These are phyloP conservation scores for Tinamus guttatus DNA, from an alignment of 2,113 vertebrate genomes.

Conservation along the genomic window DNA sequence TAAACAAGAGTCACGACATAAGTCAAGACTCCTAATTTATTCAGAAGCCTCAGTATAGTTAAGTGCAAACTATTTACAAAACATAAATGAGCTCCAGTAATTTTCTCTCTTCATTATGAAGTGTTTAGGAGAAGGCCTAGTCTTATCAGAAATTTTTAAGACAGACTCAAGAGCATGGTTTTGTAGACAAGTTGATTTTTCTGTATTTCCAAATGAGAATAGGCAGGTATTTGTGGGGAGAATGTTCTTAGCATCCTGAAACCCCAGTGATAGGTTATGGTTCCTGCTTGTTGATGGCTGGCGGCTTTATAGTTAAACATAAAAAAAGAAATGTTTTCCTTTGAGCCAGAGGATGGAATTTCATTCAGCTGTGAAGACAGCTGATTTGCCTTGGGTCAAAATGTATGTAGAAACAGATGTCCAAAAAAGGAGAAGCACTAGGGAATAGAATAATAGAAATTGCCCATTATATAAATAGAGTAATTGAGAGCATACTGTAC, in stretches of 20 bases:
- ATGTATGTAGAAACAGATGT: slow-evolving; percentile 29
- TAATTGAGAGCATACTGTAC: neutral
- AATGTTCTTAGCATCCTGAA: neutral
- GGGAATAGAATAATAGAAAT: slow-evolving; percentile 15
- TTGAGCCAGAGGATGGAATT: slow-evolving; percentile 22
- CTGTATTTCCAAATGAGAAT: neutral
- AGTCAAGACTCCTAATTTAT: neutral
- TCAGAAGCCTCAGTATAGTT: neutral
- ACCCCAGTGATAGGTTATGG: neutral
- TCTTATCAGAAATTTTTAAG: neutral
- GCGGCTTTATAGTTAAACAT: neutral
- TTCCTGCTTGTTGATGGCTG: neutral
- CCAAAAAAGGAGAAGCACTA: slow-evolving; percentile 16
- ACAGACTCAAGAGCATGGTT: neutral
- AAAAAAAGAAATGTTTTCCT: neutral
- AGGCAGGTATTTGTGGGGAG: neutral
- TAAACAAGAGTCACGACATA: neutral
- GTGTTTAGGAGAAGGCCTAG: neutral
- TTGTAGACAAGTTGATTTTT: neutral
- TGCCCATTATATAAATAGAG: slow-evolving; percentile 23
- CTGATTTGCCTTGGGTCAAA: slow-evolving; percentile 47
- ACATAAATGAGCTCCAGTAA: neutral
- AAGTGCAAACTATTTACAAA: neutral
- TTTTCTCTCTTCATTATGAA: neutral
- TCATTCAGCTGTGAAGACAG: slow-evolving; percentile 50